Percentiles rank a stretch among this genome's conserved stretches.
Evolutionary conservation across 2,113 vertebrate species (phyloP).

Genomic region (Meriones unguiculatus): DNA sequence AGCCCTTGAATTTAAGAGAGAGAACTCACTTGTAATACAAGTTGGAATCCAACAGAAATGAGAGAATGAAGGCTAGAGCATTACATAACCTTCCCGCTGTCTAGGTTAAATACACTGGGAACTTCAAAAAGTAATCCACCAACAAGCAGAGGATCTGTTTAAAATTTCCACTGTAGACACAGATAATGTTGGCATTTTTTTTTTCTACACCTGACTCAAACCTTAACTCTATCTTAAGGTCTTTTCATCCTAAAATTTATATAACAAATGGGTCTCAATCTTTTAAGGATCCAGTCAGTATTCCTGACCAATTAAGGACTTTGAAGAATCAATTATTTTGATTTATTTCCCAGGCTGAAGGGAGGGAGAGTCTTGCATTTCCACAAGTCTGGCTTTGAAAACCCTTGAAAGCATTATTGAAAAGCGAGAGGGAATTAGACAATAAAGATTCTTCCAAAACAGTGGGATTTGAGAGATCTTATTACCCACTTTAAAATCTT

Average conservation of each 20-base stretch:
- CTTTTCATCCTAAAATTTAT: slow-evolving; percentile 68
- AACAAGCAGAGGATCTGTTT: neutral
- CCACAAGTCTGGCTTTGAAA: slow-evolving; percentile 74
- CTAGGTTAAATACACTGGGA: neutral
- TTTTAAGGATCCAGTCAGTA: slow-evolving; percentile 69
- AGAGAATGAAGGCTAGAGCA: neutral
- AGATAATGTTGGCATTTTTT: neutral
- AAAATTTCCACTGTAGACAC: neutral
- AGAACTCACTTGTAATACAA: neutral
- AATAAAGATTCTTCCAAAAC: slow-evolving; percentile 83
- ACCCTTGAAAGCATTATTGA: slow-evolving; percentile 69
- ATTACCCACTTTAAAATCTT: slow-evolving; percentile 83
- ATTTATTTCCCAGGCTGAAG: slow-evolving; percentile 22
- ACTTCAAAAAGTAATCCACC: neutral
- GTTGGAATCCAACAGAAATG: neutral
- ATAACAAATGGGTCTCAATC: slow-evolving; percentile 73
- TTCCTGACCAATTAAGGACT: slow-evolving; percentile 76
- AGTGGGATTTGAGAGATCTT: slow-evolving; percentile 82
- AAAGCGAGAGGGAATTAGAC: slow-evolving; percentile 83
- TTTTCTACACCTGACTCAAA: slow-evolving; percentile 45
- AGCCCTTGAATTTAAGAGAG: slow-evolving; percentile 4
- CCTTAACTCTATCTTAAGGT: slow-evolving; percentile 39
- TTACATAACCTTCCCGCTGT: neutral
- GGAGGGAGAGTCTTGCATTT: slow-evolving; percentile 61
- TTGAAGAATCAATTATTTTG: slow-evolving; percentile 81